Evolutionary conservation across 2,797 vertebrate genomes (phyloP).

Genomic region (Pelochelys cantorii): DNA sequence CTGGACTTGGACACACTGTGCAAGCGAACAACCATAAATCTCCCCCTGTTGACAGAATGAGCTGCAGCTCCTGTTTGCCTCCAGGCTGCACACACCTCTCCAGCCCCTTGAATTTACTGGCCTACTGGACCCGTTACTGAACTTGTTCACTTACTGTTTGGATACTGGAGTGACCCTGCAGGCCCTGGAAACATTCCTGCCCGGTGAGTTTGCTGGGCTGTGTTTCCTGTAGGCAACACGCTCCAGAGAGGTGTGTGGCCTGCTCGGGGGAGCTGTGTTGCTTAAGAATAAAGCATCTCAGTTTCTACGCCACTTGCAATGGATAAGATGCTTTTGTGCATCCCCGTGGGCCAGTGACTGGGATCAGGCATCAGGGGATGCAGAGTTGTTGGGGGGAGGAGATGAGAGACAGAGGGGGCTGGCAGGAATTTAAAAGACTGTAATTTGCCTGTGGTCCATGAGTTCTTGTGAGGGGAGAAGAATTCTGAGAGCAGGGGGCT

Average conservation of each 20-base stretch:
- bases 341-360: neutral
- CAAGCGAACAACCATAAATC: neutral
- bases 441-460: neutral
- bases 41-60: too few species aligned
- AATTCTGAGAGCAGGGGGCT: neutral
- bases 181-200: neutral
- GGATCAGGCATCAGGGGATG: neutral
- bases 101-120: fast-evolving
- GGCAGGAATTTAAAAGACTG: neutral
- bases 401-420: neutral
- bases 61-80: fast-evolving
- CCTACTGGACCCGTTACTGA: neutral
- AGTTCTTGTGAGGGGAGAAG: neutral
- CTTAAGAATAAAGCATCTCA: neutral
- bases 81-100: neutral
- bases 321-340: neutral
- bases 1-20: neutral
- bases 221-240: neutral
- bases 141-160: neutral
- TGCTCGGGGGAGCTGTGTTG: neutral
- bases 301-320: neutral
- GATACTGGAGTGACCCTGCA: neutral
- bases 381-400: neutral
- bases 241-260: neutral
- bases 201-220: neutral